phyloP scores from a whole-genome alignment of 2,888 invertebrate species.

The Oligia fasciuncula region DNA sequence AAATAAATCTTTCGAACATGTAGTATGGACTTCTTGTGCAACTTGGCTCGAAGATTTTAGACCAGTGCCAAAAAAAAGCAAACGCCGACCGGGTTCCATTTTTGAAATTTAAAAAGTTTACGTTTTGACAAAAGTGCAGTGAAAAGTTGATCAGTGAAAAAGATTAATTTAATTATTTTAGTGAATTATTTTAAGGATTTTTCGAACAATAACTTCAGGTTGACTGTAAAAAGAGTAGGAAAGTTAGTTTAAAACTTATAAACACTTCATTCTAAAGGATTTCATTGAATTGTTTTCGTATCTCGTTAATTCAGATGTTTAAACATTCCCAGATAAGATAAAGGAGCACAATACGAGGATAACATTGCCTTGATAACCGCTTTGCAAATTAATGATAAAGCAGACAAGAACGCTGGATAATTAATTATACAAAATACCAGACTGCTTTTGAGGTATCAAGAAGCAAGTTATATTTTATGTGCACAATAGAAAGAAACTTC shows the following conservation, averaged over 20 bases:
- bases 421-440: slow-evolving; percentile 13
- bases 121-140: slow-evolving; percentile 37
- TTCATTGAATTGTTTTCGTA: slow-evolving; percentile 23
- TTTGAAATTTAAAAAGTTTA: slow-evolving; percentile 15
- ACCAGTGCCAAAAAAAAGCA: slow-evolving; percentile 51
- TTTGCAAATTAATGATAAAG: slow-evolving; percentile 54
- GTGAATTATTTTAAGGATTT: slow-evolving; percentile 11
- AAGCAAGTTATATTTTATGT: slow-evolving; percentile 10
- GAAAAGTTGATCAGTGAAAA: slow-evolving; percentile 46
- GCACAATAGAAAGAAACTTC: slow-evolving; percentile 6
- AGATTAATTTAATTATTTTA: slow-evolving; percentile 1
- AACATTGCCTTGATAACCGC: slow-evolving; percentile 59
- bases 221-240: slow-evolving; percentile 7
- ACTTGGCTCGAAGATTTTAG: slow-evolving; percentile 49
- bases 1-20: slow-evolving; percentile 44
- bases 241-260: slow-evolving; percentile 5
- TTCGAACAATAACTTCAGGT: background rate
- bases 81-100: slow-evolving; percentile 2
- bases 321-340: slow-evolving; percentile 68
- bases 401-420: slow-evolving; percentile 13
- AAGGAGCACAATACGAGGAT: slow-evolving; percentile 63
- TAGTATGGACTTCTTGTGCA: slow-evolving; percentile 50
- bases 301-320: slow-evolving; percentile 45
- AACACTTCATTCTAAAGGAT: slow-evolving; percentile 14
- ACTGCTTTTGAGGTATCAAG: background rate